A percentile compares a stretch with the other conserved stretches of the same genome.
These are phyloP conservation scores for Rhamphomyia laevipes DNA, from an alignment of 2,888 invertebrate genomes.

Conservation along the genomic window DNA sequence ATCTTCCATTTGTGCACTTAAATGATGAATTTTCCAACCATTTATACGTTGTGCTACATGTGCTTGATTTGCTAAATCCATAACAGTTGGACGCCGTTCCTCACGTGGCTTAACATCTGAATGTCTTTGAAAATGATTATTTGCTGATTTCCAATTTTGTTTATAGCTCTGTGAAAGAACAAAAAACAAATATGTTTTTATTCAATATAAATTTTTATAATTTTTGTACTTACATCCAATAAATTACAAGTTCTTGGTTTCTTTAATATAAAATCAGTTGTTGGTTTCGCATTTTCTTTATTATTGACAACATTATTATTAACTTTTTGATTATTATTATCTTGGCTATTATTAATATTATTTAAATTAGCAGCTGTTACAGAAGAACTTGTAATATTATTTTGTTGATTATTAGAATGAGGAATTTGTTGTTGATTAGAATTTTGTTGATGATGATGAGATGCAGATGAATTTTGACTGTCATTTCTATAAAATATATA, in stretches of 20 bases:
- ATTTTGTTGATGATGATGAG: conserved; percentile 19
- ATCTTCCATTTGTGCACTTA: conserved; percentile 88
- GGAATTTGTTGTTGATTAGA: conserved; percentile 12
- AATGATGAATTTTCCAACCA: conserved; percentile 90
- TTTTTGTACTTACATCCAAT: conserved; percentile 27
- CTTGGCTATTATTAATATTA: conserved; percentile 4
- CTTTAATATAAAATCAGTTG: conserved; percentile 31
- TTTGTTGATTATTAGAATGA: neutral
- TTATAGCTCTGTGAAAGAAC: conserved; percentile 47
- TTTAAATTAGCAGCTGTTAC: neutral
- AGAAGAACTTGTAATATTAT: neutral
- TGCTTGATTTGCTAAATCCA: conserved; percentile 80
- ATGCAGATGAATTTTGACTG: conserved; percentile 30
- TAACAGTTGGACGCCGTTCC: conserved; percentile 73
- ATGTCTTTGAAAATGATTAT: conserved; percentile 62
- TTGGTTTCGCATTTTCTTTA: conserved; percentile 35
- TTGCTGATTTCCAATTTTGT: conserved; percentile 57
- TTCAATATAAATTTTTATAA: too few relatives aligned
- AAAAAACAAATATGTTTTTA: neutral
- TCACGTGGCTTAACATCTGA: conserved; percentile 81
- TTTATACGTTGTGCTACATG: conserved; percentile 78
- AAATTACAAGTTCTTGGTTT: conserved; percentile 33
- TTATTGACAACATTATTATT: conserved; percentile 16
- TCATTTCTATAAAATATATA: conserved; percentile 25
- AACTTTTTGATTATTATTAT: conserved; percentile 10